Conservation (phyloP, 64 coral and sea anemone species). For the Hydrozoanthus tunicans region DNA sequence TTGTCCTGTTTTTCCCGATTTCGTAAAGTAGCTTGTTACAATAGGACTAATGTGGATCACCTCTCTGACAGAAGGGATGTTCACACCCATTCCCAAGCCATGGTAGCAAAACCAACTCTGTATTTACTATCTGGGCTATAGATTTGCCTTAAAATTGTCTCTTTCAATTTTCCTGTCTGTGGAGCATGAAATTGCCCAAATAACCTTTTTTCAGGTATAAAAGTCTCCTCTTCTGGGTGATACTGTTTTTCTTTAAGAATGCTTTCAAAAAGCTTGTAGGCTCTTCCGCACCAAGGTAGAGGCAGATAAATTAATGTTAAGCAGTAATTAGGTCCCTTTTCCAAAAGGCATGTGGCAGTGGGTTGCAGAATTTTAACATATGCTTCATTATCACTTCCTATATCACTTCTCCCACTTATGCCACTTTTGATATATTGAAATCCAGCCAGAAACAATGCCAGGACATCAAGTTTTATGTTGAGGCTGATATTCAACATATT, state of each 20-base stretch:
- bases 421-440: too few relatives aligned
- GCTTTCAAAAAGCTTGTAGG: conserved; percentile 47
- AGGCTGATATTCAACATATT: too few relatives aligned
- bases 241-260: conserved; percentile 39
- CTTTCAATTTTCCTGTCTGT: conserved; percentile 55
- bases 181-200: conserved; percentile 60
- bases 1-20: conserved; percentile 40
- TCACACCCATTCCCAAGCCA: conserved; percentile 64
- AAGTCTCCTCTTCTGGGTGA: conserved; percentile 16
- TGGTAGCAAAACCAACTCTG: conserved; percentile 51
- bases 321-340: conserved; percentile 20
- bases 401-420: too few relatives aligned
- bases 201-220: conserved; percentile 50
- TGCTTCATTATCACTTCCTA: conserved; percentile 11
- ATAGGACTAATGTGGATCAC: conserved; percentile 55
- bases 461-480: too few relatives aligned
- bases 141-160: conserved; percentile 44
- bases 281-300: conserved; percentile 33
- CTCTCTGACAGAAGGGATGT: conserved; percentile 36
- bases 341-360: conserved; percentile 13
- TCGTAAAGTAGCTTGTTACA: conserved; percentile 20
- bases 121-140: conserved; percentile 17
- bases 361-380: conserved; percentile 41
- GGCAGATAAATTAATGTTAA: conserved; percentile 55
- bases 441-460: too few relatives aligned